These are phyloP conservation scores for Limnephilus lunatus DNA, from an alignment of 2,888 invertebrate species.

Conservation along the genomic window DNA sequence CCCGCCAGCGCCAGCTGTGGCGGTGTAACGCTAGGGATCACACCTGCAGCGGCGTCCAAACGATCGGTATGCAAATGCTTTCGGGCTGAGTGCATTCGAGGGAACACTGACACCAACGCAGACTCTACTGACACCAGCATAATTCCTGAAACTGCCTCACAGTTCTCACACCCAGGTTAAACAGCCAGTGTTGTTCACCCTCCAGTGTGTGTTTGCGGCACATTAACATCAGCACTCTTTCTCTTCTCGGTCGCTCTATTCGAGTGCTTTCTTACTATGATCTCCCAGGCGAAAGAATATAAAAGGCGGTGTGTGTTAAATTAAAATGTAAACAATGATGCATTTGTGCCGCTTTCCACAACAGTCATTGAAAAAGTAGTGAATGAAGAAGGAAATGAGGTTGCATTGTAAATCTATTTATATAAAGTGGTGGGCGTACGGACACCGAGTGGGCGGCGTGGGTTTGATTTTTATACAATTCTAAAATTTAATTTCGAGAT, in stretches of 20 bases:
- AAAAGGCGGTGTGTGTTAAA: background rate
- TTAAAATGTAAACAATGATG: background rate
- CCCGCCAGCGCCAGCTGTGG: background rate
- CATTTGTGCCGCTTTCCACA: background rate
- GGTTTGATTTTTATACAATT: too few relatives aligned
- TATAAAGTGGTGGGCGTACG: too few relatives aligned
- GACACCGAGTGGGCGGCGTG: too few relatives aligned
- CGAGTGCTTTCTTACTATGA: background rate
- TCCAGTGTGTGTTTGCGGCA: background rate
- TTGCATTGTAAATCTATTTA: background rate
- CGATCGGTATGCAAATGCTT: conserved; percentile 37
- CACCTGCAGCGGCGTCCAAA: conserved; percentile 14
- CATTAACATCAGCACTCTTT: background rate
- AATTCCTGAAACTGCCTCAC: background rate
- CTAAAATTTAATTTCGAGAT: too few relatives aligned
- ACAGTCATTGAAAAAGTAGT: background rate
- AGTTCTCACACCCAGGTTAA: background rate
- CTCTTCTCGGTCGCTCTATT: background rate
- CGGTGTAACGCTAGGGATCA: background rate
- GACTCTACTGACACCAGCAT: background rate
- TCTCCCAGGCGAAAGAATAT: background rate
- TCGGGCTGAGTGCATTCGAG: conserved; percentile 21
- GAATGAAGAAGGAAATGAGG: background rate
- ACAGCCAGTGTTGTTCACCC: background rate
- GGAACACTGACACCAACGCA: background rate